Evolutionary conservation across 2,888 invertebrate species (phyloP).

Genomic region (Trichacis sp.): DNA sequence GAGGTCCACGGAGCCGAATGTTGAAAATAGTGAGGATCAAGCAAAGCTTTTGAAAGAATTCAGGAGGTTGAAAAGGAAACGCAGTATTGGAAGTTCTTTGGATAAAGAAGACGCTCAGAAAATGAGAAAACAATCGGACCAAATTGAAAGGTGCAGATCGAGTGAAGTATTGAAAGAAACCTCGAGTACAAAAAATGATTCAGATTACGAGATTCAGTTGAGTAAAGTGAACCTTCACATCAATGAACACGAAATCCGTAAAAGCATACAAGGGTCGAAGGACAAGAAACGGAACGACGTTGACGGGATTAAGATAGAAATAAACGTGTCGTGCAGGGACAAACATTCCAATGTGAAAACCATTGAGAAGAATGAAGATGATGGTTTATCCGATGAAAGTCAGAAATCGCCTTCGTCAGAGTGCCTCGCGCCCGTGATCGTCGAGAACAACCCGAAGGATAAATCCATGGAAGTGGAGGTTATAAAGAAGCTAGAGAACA

Average conservation of each 20-base stretch:
- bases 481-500: slow-evolving; percentile 9
- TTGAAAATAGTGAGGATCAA: slow-evolving; percentile 34
- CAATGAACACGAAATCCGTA: slow-evolving; percentile 47
- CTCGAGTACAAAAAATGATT: slow-evolving; percentile 15
- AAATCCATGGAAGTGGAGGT: not conserved
- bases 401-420: too few relatives aligned
- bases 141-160: not conserved
- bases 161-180: slow-evolving; percentile 9
- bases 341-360: slow-evolving; percentile 20
- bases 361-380: not conserved
- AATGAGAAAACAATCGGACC: not conserved
- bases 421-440: slow-evolving; percentile 23
- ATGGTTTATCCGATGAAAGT: too few relatives aligned
- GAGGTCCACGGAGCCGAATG: slow-evolving; percentile 40
- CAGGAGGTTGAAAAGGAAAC: slow-evolving; percentile 46
- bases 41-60: slow-evolving; percentile 48
- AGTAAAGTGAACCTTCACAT: slow-evolving; percentile 59
- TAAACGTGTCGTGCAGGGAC: slow-evolving; percentile 62
- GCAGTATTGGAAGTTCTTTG: slow-evolving; percentile 34
- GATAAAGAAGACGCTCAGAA: slow-evolving; percentile 30
- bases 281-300: slow-evolving; percentile 34
- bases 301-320: slow-evolving; percentile 63
- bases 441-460: slow-evolving; percentile 18
- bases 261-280: slow-evolving; percentile 31
- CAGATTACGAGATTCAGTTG: slow-evolving; percentile 59